Conservation (phyloP, 2,888 invertebrate genomes). For the Deilephila elpenor region DNA sequence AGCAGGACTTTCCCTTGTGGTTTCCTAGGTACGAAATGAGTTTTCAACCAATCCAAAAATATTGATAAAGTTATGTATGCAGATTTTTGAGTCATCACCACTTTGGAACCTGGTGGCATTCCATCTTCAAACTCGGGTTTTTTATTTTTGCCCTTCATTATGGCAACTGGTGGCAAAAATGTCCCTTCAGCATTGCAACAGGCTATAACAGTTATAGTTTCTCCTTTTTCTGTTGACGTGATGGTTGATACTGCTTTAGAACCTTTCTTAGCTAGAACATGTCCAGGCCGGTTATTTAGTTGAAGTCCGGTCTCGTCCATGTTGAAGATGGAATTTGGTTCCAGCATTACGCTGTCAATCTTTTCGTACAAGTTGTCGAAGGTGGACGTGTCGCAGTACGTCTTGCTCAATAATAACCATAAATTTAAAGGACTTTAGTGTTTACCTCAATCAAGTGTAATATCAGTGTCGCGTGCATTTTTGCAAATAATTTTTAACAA, state of each 20-base stretch:
- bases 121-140: constrained; percentile 40
- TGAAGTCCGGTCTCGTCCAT: constrained; percentile 43
- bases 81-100: constrained; percentile 39
- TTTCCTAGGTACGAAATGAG: constrained; percentile 37
- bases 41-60: constrained; percentile 37
- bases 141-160: constrained; percentile 34
- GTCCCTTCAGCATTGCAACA: constrained; percentile 57
- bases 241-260: constrained; percentile 46
- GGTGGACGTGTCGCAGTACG: no score
- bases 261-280: constrained; percentile 40
- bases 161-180: constrained; percentile 38
- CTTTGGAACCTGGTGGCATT: constrained; percentile 36
- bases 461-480: no score
- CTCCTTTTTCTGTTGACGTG: constrained; percentile 55
- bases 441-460: no score
- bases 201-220: constrained; percentile 52
- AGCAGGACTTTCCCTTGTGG: constrained; percentile 38
- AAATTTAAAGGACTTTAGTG: no score
- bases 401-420: no score
- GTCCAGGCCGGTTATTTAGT: constrained; percentile 38
- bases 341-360: constrained; percentile 35
- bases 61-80: constrained; percentile 37
- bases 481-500: no score
- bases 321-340: constrained; percentile 37
- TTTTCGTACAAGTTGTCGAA: no score